Percentiles rank a stretch among this genome's conserved stretches.
phyloP scores from a whole-genome alignment of 2,888 invertebrate species.

The Apodemia hepburni region DNA sequence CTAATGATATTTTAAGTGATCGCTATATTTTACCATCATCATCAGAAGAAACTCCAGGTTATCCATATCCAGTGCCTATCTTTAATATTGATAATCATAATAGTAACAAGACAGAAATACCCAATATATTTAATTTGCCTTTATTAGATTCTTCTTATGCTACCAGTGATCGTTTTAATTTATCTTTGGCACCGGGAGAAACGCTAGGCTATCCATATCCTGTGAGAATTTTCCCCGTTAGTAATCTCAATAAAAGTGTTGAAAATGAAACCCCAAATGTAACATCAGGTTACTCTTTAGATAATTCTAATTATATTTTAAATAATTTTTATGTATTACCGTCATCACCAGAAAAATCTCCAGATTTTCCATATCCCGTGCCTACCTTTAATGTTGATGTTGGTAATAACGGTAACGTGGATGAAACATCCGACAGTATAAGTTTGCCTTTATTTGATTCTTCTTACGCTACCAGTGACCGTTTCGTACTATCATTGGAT shows the following conservation, averaged over 20 bases:
- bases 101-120: not conserved
- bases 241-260: not conserved
- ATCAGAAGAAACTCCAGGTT: not conserved
- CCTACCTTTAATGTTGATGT: not conserved
- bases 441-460: not conserved
- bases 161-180: not conserved
- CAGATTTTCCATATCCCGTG: not conserved
- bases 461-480: not conserved
- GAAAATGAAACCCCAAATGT: not conserved
- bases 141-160: not conserved
- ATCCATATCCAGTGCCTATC: not conserved
- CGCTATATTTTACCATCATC: not conserved
- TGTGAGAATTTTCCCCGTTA: not conserved
- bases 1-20: not conserved
- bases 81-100: not conserved
- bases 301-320: not conserved
- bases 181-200: not conserved
- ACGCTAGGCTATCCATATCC: not conserved
- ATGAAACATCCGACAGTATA: not conserved
- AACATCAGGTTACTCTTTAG: not conserved
- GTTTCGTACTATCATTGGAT: not conserved
- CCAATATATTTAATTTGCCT: not conserved
- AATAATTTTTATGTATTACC: not conserved
- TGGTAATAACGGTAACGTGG: not conserved
- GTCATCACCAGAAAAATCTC: not conserved